Base-by-base conservation (phyloP, 1,140 invertebrate species). In the Drosophila sechellia region DNA sequence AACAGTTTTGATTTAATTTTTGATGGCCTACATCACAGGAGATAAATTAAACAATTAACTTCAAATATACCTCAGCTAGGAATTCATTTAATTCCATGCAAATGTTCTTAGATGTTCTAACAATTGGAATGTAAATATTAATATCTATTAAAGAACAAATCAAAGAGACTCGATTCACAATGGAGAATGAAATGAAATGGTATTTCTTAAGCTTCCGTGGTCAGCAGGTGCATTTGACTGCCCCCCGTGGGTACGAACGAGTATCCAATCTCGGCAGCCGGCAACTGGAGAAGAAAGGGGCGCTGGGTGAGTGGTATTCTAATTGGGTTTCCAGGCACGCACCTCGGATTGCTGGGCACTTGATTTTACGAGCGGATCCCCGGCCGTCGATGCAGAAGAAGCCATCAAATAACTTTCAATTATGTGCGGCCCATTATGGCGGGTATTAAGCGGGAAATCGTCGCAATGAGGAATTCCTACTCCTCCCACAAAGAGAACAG, bases 371-470 rank as follows among this genome's bases (percentile, higher is more conserved):
- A 77, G 49, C 60, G 35, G 25, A 43, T 55, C 31, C 60, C 59
- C 50, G 34, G 35, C 34, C 46, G 63, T 37, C 27, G 4, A 56
- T 65, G 22, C 34, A 58, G 37, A 54, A 70, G 79, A 89, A 89
- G 79, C 79, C 84, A 79, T 89, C 86, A 77, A 89, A 89, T 87
- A 89, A 89, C 84, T 89, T 89, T 89, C 84, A 89, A 89, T 89
- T 89, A 89, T 79, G 61, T 83, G 77, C 52, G 60, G 59, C 56
- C 66, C 68, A 60, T 60, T 58, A 78, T 56, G 52, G 49, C 35
- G 22, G 46, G 66, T 60, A 70, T 77, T 70, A 70, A 70, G 76
- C 49, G 65, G 43, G 66, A 60, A 84, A 80, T 58, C 56, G 64
- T 43, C 43, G 20, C 57, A 5, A 13, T 39, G 46, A 83, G 64